Conservation (phyloP, 2,888 invertebrate species). For the Atherix ibis region DNA sequence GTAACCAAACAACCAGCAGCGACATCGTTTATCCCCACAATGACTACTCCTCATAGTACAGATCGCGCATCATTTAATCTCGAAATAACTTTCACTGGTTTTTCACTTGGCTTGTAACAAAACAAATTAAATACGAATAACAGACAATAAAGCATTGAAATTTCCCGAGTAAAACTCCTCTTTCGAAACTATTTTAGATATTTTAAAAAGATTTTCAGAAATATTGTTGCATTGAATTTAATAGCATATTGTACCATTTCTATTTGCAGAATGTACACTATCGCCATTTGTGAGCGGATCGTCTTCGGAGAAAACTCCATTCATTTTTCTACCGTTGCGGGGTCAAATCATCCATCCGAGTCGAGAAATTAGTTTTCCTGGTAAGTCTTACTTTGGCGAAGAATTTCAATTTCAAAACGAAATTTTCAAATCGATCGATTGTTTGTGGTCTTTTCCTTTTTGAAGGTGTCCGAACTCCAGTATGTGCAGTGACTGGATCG, state of each 20-base stretch:
- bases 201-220: slow-evolving; percentile 9
- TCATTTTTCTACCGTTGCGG: slow-evolving; percentile 68
- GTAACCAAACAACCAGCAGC: too few relatives aligned
- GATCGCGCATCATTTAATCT: slow-evolving; percentile 2
- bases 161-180: background rate
- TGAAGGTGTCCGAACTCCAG: slow-evolving; percentile 58
- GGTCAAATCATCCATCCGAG: slow-evolving; percentile 82
- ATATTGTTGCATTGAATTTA: slow-evolving; percentile 9
- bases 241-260: slow-evolving; percentile 8
- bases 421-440: too few relatives aligned
- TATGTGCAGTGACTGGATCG: slow-evolving; percentile 73
- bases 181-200: background rate
- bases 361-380: slow-evolving; percentile 67
- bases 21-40: slow-evolving; percentile 3
- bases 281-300: slow-evolving; percentile 61
- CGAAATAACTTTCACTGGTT: slow-evolving; percentile 3
- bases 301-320: slow-evolving; percentile 65
- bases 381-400: slow-evolving; percentile 16
- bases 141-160: too few relatives aligned
- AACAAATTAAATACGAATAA: background rate
- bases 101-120: background rate
- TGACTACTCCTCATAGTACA: slow-evolving; percentile 1
- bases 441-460: too few relatives aligned
- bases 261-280: slow-evolving; percentile 54
- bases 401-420: background rate